Conservation (phyloP, 2,113 vertebrate genomes). For the Rousettus leschenaultii region DNA sequence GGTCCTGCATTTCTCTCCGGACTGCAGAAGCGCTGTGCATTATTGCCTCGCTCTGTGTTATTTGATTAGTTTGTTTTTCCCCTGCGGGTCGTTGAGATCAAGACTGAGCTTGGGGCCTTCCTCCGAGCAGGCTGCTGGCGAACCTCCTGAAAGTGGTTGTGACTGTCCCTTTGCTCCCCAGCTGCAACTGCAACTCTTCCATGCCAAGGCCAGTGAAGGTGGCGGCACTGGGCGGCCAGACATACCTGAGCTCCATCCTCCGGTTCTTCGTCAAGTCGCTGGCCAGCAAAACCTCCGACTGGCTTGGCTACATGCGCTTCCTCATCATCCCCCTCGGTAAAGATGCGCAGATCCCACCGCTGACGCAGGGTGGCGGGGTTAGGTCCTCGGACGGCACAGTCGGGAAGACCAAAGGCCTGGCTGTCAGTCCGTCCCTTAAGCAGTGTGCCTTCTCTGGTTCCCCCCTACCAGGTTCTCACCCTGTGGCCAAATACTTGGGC, state of each 20-base stretch:
- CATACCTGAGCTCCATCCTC: slow-evolving; percentile 90
- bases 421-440: not conserved
- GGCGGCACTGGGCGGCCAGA: slow-evolving; percentile 89
- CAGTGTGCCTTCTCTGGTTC: not conserved
- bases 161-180: slow-evolving; percentile 51
- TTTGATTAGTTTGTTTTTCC: not conserved
- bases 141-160: not conserved
- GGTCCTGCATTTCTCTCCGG: not conserved
- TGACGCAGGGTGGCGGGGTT: not conserved
- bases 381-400: not conserved
- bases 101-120: not conserved
- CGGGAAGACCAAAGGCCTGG: not conserved
- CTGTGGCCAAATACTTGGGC: slow-evolving; percentile 91
- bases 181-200: slow-evolving; percentile 93
- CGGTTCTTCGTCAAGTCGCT: slow-evolving; percentile 93
- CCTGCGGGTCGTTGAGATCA: not conserved
- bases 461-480: slow-evolving; percentile 87
- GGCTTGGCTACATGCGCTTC: slow-evolving; percentile 92
- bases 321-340: slow-evolving; percentile 92
- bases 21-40: not conserved
- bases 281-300: slow-evolving; percentile 92
- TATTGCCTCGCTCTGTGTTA: not conserved
- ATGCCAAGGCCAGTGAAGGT: slow-evolving; percentile 92
- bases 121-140: not conserved
- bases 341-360: not conserved